Evolutionary conservation across 2,797 vertebrate species (phyloP).

Genomic region (Danio kyathit): DNA sequence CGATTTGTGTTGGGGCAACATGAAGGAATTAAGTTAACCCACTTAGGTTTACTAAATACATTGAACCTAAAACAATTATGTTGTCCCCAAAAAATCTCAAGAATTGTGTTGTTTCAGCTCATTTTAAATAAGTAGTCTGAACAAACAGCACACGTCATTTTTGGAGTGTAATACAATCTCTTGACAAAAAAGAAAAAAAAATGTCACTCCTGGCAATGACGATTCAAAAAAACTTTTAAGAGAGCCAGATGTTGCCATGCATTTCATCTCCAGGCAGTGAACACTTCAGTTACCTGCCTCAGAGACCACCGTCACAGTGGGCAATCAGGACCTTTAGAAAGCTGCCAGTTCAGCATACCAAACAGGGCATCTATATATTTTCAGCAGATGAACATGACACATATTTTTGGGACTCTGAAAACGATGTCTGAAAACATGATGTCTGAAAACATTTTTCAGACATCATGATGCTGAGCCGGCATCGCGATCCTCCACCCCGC

Average conservation of each 20-base stretch:
- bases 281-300: slow-evolving; percentile 59
- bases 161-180: not conserved
- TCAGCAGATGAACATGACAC: slow-evolving; percentile 13
- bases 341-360: slow-evolving; percentile 31
- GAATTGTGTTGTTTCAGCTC: too few species aligned
- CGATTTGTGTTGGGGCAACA: too few species aligned
- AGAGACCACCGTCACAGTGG: slow-evolving; percentile 65
- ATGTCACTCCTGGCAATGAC: slow-evolving; percentile 4
- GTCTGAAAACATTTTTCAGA: too few species aligned
- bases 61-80: too few species aligned
- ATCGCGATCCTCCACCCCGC: too few species aligned
- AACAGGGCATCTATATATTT: slow-evolving; percentile 15
- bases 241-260: slow-evolving; percentile 31
- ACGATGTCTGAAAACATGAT: too few species aligned
- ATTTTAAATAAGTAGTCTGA: too few species aligned
- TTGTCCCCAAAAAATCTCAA: too few species aligned
- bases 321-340: slow-evolving; percentile 16
- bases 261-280: slow-evolving; percentile 29
- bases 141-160: too few species aligned
- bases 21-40: too few species aligned
- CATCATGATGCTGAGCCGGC: too few species aligned
- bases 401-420: slow-evolving; percentile 11
- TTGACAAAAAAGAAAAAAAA: slow-evolving; percentile 11
- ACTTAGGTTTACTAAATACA: too few species aligned
- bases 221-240: slow-evolving; percentile 1